Percentiles rank a stretch among this genome's conserved stretches.
Conservation (phyloP, 2,797 vertebrate species). For the Octomys mimax region DNA sequence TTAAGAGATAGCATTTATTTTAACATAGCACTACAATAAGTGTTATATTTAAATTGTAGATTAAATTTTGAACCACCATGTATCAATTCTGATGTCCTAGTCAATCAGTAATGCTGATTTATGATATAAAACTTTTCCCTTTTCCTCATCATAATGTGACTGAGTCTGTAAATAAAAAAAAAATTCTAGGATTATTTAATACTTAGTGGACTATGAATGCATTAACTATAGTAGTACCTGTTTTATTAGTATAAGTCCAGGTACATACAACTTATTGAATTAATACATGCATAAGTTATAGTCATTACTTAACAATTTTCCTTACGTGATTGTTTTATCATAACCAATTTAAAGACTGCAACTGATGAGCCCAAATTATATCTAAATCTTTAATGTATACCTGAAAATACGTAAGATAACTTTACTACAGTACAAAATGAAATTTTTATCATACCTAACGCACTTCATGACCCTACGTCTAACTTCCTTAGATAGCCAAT, state of each 20-base stretch:
- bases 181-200: background rate
- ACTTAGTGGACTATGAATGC: background rate
- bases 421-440: conserved; percentile 4
- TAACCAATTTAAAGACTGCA: background rate
- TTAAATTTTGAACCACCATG: background rate
- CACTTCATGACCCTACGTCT: background rate
- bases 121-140: background rate
- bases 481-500: background rate
- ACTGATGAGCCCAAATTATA: background rate
- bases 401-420: background rate
- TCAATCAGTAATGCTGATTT: background rate
- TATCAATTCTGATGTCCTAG: background rate
- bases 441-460: background rate
- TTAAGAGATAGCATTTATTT: background rate
- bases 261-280: background rate
- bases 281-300: background rate
- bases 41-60: conserved; percentile 21
- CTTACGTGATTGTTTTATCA: background rate
- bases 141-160: background rate
- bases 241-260: background rate
- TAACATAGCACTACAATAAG: background rate
- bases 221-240: background rate
- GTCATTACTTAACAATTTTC: background rate
- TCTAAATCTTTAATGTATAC: background rate
- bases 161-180: conserved; percentile 5